These are phyloP conservation scores for Drosophila maculinotata DNA, from an alignment of 2,888 invertebrate species.

Conservation along the genomic window DNA sequence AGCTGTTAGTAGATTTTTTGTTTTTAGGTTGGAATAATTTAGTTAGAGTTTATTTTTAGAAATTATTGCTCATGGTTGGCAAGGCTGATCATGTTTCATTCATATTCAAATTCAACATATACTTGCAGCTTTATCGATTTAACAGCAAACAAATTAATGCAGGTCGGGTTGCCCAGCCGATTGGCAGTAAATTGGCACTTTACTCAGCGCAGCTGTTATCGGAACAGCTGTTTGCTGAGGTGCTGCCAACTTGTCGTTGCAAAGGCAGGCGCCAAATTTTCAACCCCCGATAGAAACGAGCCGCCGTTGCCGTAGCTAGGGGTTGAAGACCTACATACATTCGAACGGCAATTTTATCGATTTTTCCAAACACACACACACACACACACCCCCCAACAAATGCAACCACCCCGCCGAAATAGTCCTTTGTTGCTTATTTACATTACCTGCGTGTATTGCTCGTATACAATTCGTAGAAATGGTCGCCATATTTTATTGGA, in stretches of 20 bases:
- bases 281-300: conserved; percentile 48
- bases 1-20: no score
- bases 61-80: no score
- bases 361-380: no score
- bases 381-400: no score
- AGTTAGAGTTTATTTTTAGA: no score
- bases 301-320: conserved; percentile 28
- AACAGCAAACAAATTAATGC: conserved; percentile 67
- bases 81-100: background rate
- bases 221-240: conserved; percentile 33
- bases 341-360: conserved; percentile 63
- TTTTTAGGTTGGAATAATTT: no score
- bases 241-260: conserved; percentile 51
- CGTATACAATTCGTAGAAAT: conserved; percentile 85
- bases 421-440: conserved; percentile 38
- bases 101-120: background rate
- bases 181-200: conserved; percentile 29
- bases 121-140: conserved; percentile 35
- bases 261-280: conserved; percentile 54
- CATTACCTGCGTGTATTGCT: conserved; percentile 83
- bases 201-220: conserved; percentile 47
- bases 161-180: conserved; percentile 59
- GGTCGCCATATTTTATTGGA: conserved; percentile 85
- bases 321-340: conserved; percentile 74
- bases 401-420: conserved; percentile 22